Conservation (phyloP, 2,888 invertebrate genomes). For the Drosophila seclusa region DNA sequence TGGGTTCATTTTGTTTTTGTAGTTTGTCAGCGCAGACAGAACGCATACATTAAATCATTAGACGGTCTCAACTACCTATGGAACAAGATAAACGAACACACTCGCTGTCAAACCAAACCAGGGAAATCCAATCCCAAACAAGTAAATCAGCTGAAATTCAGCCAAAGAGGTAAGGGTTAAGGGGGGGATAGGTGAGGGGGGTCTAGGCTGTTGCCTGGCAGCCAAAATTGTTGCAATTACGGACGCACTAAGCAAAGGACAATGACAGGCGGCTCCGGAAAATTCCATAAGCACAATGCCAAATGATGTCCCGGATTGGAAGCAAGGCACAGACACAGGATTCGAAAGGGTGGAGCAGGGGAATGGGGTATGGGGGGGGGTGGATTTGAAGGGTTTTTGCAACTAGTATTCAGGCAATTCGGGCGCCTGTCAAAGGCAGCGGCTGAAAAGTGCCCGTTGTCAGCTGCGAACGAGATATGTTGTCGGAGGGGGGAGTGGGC, state of each 20-base stretch:
- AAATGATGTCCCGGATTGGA: constrained; percentile 62
- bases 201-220: constrained; percentile 15
- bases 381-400: constrained; percentile 5
- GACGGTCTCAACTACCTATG: constrained; percentile 24
- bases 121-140: constrained; percentile 61
- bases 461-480: constrained; percentile 33
- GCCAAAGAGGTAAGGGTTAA: neutral
- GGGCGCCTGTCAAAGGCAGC: constrained; percentile 57
- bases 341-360: neutral
- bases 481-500: neutral
- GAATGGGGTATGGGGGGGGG: neutral
- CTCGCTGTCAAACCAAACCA: constrained; percentile 45
- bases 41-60: constrained; percentile 65
- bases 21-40: constrained; percentile 1
- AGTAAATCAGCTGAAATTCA: constrained; percentile 59
- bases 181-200: neutral
- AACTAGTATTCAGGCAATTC: constrained; percentile 30
- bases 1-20: neutral
- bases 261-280: constrained; percentile 40
- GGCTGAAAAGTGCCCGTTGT: constrained; percentile 71
- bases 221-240: constrained; percentile 78
- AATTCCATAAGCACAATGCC: constrained; percentile 77
- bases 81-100: no score
- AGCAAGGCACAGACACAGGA: neutral
- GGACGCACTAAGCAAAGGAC: constrained; percentile 50